phyloP scores from a whole-genome alignment of 1,140 invertebrate genomes.

The Schlechtendalia chinensis region DNA sequence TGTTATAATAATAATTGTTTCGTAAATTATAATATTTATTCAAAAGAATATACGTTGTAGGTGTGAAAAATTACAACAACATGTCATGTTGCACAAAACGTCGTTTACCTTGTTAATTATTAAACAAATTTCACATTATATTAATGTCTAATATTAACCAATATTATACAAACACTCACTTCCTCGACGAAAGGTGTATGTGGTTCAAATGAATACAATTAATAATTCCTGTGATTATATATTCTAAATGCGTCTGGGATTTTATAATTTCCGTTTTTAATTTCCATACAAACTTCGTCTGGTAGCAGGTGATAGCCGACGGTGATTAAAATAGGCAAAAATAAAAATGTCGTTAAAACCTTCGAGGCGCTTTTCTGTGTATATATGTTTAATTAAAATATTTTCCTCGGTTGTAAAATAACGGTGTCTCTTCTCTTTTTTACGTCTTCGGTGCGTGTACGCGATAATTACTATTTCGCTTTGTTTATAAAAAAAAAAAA shows the following conservation, averaged over 20 bases:
- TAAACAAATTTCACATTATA: no score
- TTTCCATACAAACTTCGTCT: not conserved
- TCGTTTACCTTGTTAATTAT: no score
- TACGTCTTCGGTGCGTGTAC: not conserved
- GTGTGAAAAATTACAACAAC: no score
- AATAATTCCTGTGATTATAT: not conserved
- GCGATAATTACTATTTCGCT: constrained; percentile 2
- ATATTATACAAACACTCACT: no score
- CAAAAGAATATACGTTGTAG: no score
- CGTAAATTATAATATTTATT: no score
- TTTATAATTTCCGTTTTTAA: not conserved
- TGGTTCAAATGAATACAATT: no score
- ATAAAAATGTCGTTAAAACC: constrained; percentile 4
- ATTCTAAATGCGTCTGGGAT: not conserved
- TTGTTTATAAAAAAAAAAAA: not conserved
- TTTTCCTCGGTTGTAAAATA: constrained; percentile 6
- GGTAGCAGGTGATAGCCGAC: constrained; percentile 11
- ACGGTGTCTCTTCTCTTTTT: not conserved
- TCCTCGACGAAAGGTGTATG: no score
- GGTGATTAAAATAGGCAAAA: not conserved
- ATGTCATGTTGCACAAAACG: no score
- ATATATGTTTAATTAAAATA: constrained; percentile 15
- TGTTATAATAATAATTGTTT: no score
- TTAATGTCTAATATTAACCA: no score
- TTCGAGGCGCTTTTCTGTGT: not conserved